Evolutionary conservation across 2,113 vertebrate species (phyloP), one percentile per base, ranked within the genome.

Genomic region (Sinocyclocheilus anophthalmus): DNA sequence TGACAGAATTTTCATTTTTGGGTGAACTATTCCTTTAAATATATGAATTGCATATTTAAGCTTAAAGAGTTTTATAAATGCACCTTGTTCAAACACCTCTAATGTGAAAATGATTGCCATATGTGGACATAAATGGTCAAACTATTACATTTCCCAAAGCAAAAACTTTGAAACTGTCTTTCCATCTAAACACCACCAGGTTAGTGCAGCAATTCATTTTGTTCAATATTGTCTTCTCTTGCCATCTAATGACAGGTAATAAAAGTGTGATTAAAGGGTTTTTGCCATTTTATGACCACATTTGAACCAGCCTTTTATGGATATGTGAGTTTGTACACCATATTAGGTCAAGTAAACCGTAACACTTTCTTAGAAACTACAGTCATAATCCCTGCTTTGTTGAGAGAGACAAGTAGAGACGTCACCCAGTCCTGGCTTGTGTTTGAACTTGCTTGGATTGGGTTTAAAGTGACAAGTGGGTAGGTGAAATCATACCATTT

Each of bases 401-500:
- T 79, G 55, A 14, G 12, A 39, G 20, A 22, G 33, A 59, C 57
- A 24, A 42, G 55, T 24, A 42, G 20, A 61, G 18, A 42, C 12
- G 13, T 39, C 2, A 42, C 30, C 33, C 22, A 39, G 37, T n/a
- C 18, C 10, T 42, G 37, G 37, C 20, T 73, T 12, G 42, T 75
- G 78, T 81, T 69, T 57, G 22, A 33, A 78, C 65, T 85, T 69
- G 45, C 59, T 53, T 26, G 57, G 45, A 26, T 84, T 37, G 20
- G 37, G 20, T 18, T 72, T 45, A 7, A 48, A 37, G n/a, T 61
- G 16, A 63, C 24, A 33, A 24, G 59, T 13, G 2, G 63, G 42
- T n/a, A 50, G 0, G 3, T 81, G 11, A 39, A 30, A 53, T n/a
- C n/a, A 84, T 45, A 22, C 3, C 20, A 42, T 26, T 53, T 75